Conservation (phyloP, 2,888 invertebrate genomes). For the Tiliacea aurago region DNA sequence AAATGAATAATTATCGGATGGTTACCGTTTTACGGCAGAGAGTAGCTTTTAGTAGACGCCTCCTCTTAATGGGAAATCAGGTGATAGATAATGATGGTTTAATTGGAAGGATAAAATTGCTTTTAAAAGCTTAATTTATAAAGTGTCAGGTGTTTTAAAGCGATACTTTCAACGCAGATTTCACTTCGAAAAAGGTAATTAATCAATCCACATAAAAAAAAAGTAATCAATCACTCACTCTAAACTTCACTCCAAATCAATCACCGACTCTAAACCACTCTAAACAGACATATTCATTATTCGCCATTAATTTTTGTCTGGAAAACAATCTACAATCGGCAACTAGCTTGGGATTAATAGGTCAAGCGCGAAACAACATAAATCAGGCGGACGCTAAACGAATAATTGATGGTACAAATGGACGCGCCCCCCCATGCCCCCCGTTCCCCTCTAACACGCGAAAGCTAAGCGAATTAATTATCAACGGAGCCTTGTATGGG, state of each 20-base stretch:
- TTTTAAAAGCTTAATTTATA: constrained; percentile 6
- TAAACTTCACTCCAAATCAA: constrained; percentile 8
- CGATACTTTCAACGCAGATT: neutral
- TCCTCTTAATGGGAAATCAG: constrained; percentile 56
- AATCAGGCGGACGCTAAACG: constrained; percentile 79
- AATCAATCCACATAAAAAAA: neutral
- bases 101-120: constrained; percentile 35
- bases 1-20: constrained; percentile 85
- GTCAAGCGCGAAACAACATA: constrained; percentile 74
- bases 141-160: neutral
- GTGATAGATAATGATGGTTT: constrained; percentile 51
- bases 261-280: constrained; percentile 5
- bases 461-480: constrained; percentile 79
- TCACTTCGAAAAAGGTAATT: neutral
- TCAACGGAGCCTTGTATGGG: constrained; percentile 54
- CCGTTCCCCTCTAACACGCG: constrained; percentile 48
- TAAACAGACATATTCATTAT: constrained; percentile 57
- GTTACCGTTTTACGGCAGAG: constrained; percentile 76
- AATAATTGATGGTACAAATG: constrained; percentile 86
- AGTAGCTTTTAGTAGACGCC: constrained; percentile 51
- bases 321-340: constrained; percentile 67
- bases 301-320: constrained; percentile 69
- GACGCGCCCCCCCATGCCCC: constrained; percentile 59
- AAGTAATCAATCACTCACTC: neutral
- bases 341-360: constrained; percentile 76